Evolutionary conservation across 2,113 vertebrate species (phyloP).

Genomic region (Petaurus breviceps): DNA sequence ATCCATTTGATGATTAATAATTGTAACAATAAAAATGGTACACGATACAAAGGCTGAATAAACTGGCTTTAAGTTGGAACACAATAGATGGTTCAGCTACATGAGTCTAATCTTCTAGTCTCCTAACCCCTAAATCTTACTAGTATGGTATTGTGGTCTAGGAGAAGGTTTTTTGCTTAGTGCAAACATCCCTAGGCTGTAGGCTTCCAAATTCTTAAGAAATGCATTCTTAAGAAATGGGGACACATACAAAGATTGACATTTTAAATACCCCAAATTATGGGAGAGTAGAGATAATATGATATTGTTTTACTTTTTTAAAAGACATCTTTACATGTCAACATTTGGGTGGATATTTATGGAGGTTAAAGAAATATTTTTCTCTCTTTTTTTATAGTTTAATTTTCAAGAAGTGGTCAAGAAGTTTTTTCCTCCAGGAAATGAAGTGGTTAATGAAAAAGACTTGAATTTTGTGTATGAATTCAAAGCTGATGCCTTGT

Average conservation of each 20-base stretch:
- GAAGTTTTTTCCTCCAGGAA: constrained; percentile 75
- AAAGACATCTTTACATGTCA: neutral
- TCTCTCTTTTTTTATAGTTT: constrained; percentile 76
- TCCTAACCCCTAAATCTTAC: neutral
- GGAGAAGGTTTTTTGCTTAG: neutral
- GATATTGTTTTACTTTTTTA: neutral
- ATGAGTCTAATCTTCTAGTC: neutral
- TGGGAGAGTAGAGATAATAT: neutral
- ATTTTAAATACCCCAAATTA: neutral
- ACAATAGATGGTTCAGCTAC: neutral
- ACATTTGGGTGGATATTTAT: neutral
- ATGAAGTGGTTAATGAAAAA: constrained; percentile 73
- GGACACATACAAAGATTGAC: neutral
- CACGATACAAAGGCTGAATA: neutral
- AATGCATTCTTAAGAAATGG: neutral
- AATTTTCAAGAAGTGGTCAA: constrained; percentile 79
- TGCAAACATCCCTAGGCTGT: neutral
- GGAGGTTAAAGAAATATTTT: neutral
- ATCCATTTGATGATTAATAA: neutral
- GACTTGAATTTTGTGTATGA: constrained; percentile 80
- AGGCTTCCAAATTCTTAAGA: neutral
- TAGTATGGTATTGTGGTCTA: neutral
- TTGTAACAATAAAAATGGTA: neutral
- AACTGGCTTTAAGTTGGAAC: neutral
- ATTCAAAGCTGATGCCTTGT: constrained; percentile 81